Conservation (phyloP, 2,113 vertebrate species). For the Uria aalge region DNA sequence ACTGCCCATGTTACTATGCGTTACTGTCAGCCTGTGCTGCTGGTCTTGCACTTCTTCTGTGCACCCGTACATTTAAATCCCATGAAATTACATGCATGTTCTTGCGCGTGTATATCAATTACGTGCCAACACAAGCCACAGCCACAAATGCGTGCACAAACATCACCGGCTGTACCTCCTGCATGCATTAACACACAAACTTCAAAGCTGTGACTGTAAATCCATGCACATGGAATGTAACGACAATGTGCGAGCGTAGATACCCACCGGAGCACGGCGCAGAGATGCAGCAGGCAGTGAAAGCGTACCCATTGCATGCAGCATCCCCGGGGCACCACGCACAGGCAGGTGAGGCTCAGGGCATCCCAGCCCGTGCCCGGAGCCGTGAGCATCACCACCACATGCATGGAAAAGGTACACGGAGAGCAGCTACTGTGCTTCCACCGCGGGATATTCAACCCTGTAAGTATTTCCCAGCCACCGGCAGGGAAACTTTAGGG, state of each 20-base stretch:
- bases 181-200: neutral
- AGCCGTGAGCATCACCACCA: neutral
- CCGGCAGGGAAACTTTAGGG: neutral
- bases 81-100: neutral
- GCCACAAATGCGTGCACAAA: rapidly evolving
- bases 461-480: neutral
- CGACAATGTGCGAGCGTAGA: rapidly evolving
- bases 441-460: neutral
- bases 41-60: neutral
- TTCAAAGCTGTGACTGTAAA: neutral
- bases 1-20: rapidly evolving
- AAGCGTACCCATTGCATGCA: rapidly evolving
- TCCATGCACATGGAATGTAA: rapidly evolving
- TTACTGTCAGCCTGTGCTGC: neutral
- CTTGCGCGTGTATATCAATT: rapidly evolving
- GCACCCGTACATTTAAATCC: neutral
- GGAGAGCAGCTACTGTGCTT: neutral
- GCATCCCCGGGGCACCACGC: neutral
- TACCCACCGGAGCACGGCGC: rapidly evolving
- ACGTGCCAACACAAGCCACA: neutral
- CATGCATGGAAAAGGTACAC: neutral
- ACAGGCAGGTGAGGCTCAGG: neutral
- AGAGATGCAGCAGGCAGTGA: neutral
- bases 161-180: neutral
- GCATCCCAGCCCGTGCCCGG: neutral